A percentile compares a stretch with the other conserved stretches of the same genome.
Evolutionary conservation across 2,113 vertebrate species (phyloP).

Genomic region (Alces alces): DNA sequence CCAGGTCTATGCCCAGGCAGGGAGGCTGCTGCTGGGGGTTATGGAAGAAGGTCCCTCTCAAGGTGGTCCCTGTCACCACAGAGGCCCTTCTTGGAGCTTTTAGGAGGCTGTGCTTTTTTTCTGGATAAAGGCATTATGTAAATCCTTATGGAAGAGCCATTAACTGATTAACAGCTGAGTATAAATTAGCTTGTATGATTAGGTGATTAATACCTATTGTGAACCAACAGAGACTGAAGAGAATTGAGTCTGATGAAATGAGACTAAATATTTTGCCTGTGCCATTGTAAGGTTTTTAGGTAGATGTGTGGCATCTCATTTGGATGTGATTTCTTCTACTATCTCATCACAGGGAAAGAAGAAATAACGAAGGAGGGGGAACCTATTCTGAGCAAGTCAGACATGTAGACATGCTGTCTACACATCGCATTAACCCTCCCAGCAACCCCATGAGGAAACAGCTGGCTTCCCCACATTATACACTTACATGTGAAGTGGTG

Average conservation of each 20-base stretch:
- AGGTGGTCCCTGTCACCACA: not conserved
- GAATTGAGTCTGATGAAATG: conserved; percentile 48
- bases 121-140: conserved; percentile 49
- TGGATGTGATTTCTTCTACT: not conserved
- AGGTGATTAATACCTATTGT: conserved; percentile 71
- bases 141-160: conserved; percentile 50
- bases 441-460: fast-evolving
- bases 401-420: fast-evolving
- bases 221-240: conserved; percentile 27
- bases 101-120: not conserved
- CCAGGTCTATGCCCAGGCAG: not conserved
- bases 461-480: not conserved
- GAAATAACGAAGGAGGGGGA: not conserved
- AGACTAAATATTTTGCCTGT: conserved; percentile 49
- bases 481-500: not conserved
- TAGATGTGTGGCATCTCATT: not conserved
- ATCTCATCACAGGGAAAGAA: not conserved
- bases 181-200: conserved; percentile 57
- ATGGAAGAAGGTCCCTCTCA: fast-evolving
- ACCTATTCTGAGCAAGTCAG: not conserved
- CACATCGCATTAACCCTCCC: fast-evolving
- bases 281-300: not conserved
- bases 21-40: not conserved
- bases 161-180: conserved; percentile 65
- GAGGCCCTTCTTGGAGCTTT: not conserved